A percentile compares a stretch with the other conserved stretches of the same genome.
phyloP scores from a whole-genome alignment of 2,113 vertebrate genomes.

The Callospermophilus lateralis region DNA sequence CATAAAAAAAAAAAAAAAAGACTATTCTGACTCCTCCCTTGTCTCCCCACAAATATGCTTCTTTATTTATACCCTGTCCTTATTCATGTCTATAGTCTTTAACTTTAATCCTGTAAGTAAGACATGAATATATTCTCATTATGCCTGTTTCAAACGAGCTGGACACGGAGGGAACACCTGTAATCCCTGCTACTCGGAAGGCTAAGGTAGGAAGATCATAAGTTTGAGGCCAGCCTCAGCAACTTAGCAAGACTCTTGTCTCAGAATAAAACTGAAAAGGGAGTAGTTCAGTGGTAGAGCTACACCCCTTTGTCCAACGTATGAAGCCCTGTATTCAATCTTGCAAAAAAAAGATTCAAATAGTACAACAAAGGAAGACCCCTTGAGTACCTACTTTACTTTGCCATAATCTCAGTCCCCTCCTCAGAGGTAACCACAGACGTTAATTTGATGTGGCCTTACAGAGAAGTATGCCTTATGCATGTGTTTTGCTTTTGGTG shows the following conservation, averaged over 20 bases:
- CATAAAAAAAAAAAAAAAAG: not conserved
- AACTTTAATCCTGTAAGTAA: constrained; percentile 12
- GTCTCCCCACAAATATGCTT: not conserved
- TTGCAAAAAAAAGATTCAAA: not conserved
- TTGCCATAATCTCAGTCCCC: not conserved
- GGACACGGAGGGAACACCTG: not conserved
- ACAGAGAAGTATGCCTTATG: not conserved
- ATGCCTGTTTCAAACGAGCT: not conserved
- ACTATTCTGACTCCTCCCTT: not conserved
- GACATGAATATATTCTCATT: not conserved
- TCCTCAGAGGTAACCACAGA: not conserved
- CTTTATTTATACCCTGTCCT: not conserved
- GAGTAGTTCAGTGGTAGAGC: not conserved
- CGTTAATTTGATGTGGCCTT: not conserved
- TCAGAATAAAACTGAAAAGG: not conserved
- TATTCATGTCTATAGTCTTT: not conserved
- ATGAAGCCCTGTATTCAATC: not conserved
- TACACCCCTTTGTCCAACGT: not conserved
- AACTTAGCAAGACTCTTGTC: not conserved
- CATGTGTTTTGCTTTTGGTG: not conserved
- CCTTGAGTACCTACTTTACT: not conserved
- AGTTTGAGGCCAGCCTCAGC: not conserved
- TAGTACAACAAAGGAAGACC: not conserved
- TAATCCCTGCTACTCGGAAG: not conserved
- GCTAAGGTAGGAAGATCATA: not conserved